Evolutionary conservation across 2,888 invertebrate species (phyloP), one percentile per base, ranked within the genome.

Genomic region (Rhyacophila evoluta): DNA sequence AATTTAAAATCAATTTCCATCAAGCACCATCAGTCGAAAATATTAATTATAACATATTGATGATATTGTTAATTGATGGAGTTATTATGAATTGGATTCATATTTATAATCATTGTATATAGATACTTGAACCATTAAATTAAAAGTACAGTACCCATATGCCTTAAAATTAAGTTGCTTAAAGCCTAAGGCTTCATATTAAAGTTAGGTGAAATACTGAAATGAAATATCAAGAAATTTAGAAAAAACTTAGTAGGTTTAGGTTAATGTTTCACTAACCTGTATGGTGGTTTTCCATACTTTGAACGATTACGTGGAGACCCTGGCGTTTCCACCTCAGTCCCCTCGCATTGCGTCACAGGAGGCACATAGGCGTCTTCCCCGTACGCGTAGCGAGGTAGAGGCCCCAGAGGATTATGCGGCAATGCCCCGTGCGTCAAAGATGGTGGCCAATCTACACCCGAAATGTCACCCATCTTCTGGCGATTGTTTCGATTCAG

Each of bases 201-300:
- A n/a, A n/a, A n/a, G n/a, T n/a, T n/a, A n/a, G n/a, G n/a, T n/a
- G n/a, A n/a, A n/a, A n/a, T n/a, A n/a, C n/a, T n/a, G n/a, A n/a
- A n/a, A n/a, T n/a, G n/a, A n/a, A n/a, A n/a, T n/a, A n/a, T n/a
- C n/a, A n/a, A n/a, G n/a, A n/a, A n/a, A n/a, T n/a, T n/a, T n/a
- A n/a, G n/a, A n/a, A n/a, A n/a, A n/a, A n/a, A n/a, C n/a, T n/a
- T n/a, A n/a, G n/a, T n/a, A n/a, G n/a, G n/a, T n/a, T n/a, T n/a
- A n/a, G n/a, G n/a, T n/a, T n/a, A 33, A 33, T 33, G 25, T 72
- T 72, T 29, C 15, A 19, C 37, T 10, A 39, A 85, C 91, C 91
- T 91, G 86, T 91, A 91, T 5, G 91, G 90, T 82, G 91, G 91
- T 84, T 91, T 91, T 2, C 90, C 89, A 84, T 91, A 90, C 84